Evolutionary conservation across 2,888 invertebrate genomes (phyloP).

Genomic region (Lepas anatifera): DNA sequence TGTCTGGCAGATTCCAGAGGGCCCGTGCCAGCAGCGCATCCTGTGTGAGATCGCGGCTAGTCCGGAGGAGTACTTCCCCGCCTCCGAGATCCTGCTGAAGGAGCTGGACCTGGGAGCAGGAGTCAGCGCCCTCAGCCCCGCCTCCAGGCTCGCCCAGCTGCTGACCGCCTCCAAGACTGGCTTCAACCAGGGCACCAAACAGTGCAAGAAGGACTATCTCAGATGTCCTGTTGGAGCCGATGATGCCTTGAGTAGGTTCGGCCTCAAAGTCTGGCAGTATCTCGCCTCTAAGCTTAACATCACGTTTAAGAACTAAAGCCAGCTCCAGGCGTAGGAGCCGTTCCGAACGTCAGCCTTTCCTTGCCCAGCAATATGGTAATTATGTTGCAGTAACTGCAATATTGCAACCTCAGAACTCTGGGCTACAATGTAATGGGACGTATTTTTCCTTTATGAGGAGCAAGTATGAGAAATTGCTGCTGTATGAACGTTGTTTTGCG

Average conservation of each 20-base stretch:
- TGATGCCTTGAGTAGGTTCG: constrained; percentile 13
- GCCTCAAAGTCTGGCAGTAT: constrained; percentile 16
- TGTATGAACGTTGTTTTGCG: no score
- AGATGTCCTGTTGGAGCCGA: not conserved
- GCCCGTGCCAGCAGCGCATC: constrained; percentile 18
- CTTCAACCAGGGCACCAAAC: not conserved
- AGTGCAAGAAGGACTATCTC: not conserved
- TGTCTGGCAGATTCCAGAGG: constrained; percentile 13
- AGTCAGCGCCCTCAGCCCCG: not conserved
- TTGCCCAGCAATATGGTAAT: no score
- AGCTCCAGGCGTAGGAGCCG: no score
- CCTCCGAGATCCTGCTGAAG: constrained; percentile 17
- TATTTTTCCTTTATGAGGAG: no score
- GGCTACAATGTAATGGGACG: no score
- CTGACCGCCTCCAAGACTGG: constrained; percentile 8
- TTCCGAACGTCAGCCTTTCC: no score
- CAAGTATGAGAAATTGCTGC: no score
- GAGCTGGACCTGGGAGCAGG: constrained; percentile 17
- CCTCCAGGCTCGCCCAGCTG: not conserved
- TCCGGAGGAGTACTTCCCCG: constrained; percentile 19
- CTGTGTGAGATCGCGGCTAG: constrained; percentile 21
- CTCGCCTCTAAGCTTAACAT: constrained; percentile 6
- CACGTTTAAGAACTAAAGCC: not conserved
- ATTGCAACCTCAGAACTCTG: no score
- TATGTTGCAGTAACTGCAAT: no score